phyloP scores from a whole-genome alignment of 1,140 invertebrate genomes.

The Lordiphosa collinella region DNA sequence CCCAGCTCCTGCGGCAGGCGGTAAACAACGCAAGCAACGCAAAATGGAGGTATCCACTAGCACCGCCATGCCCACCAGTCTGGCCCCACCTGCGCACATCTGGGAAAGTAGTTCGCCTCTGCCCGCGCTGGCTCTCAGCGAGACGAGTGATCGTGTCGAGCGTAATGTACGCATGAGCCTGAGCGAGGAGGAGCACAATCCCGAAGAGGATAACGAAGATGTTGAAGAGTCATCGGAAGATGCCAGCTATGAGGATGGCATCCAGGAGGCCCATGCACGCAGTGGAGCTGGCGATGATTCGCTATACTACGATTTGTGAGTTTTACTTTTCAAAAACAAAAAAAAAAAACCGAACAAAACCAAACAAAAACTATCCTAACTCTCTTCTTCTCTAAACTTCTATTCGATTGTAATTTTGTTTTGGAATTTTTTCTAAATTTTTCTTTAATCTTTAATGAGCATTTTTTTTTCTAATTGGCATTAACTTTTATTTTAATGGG shows the following conservation, averaged over 20 bases:
- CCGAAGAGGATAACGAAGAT: constrained; percentile 33
- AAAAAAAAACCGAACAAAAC: constrained; percentile 4
- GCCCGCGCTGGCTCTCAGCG: constrained; percentile 52
- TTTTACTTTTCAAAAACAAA: constrained; percentile 31
- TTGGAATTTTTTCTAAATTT: constrained; percentile 23
- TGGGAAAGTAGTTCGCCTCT: constrained; percentile 62
- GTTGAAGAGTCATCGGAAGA: constrained; percentile 45
- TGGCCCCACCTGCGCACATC: constrained; percentile 35
- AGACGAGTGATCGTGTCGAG: constrained; percentile 71
- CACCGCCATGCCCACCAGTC: constrained; percentile 50
- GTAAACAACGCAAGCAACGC: constrained; percentile 29
- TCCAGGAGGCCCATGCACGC: constrained; percentile 37
- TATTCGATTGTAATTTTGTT: constrained; percentile 16
- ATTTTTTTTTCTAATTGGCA: constrained; percentile 29
- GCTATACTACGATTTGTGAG: constrained; percentile 77
- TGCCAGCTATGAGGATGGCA: constrained; percentile 53
- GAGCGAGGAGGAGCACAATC: constrained; percentile 36
- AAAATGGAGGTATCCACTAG: constrained; percentile 23
- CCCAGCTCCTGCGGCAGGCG: neutral
- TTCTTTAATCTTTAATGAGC: constrained; percentile 31
- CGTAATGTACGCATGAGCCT: constrained; percentile 50
- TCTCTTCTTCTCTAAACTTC: constrained; percentile 24
- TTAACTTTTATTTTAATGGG: constrained; percentile 22
- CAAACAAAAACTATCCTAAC: constrained; percentile 35
- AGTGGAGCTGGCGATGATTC: constrained; percentile 59